Evolutionary conservation across 2,797 vertebrate species (phyloP), one percentile per base, ranked within the genome.

Genomic region (Champsocephalus gunnari): DNA sequence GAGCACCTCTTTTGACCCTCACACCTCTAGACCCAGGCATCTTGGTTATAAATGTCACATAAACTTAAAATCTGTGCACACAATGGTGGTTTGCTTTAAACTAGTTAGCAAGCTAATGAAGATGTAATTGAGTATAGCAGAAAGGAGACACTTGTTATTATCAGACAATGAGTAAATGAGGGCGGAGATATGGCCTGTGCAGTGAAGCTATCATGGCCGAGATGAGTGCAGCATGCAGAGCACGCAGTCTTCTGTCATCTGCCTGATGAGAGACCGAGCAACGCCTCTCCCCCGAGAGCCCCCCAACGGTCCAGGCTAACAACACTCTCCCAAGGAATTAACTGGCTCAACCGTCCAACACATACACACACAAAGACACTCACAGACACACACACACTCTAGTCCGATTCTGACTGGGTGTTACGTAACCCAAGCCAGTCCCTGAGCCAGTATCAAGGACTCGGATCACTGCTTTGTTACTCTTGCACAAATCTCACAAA

Each of bases 101-200:
- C 76, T 78, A 75, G 86, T 92, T 90, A 86, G 82, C 41, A 56
- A 63, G 56, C 83, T 92, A 92, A 94, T 94, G 86, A 90, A 91
- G 88, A 89, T 63, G 77, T 93, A 93, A 92, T 92, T 92, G 91
- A 88, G 88, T 91, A 87, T 66, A 83, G 81, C 87, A 83, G 84
- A 88, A 80, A 84, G 82, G 89, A 92, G 90, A 90, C 90, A 88
- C 82, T 86, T 87, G 85, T 84, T 88, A 88, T 92, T 90, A 92
- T 90, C 90, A 90, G 84, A 86, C 87, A 87, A 85, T 87, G 88
- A 88, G 80, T 87, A 92, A 92, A 93, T 91, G 89, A 90, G 92
- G 92, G 85, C 89, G 72, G 84, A 80, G 88, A 91, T 91, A 92
- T 75, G 85, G 89, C 74, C 83, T 75, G 83, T 72, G 85, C 80